Base-by-base conservation (phyloP, 1,140 invertebrate genomes). In the Adelges cooleyi region DNA sequence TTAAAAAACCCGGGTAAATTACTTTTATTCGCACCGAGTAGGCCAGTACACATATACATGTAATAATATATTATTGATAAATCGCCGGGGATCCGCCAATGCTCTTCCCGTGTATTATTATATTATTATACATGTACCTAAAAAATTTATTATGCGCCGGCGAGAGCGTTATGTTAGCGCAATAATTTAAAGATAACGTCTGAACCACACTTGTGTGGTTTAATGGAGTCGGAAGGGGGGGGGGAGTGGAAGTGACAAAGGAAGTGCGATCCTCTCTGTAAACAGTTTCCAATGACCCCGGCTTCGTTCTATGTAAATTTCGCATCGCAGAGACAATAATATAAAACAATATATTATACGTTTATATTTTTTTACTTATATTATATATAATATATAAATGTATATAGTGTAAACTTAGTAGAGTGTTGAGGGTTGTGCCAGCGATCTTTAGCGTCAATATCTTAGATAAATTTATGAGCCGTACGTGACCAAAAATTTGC, bases 121-220 rank as follows among this genome's bases (percentile, higher is more conserved):
- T n/a, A n/a, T n/a, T n/a, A n/a, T n/a, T n/a, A n/a, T n/a, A n/a
- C n/a, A n/a, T n/a, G n/a, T n/a, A 33, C 11, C 29, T 33, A 5
- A 33, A 11, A 11, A 33, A 33, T 33, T 33, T 33, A 33, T 33
- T 33, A 33, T 33, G 11, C 29, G 11, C 5, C 29, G 29, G 29
- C 56, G 25, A 10, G 56, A 42, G 56, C 56, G 56, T 48, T 62
- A 15, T 33, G 13, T 42, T 29, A 1, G 40, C 25, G 56, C 56
- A 62, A 62, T 62, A 62, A 62, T 62, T 62, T 62, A 62, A 46
- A 23, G 54, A 46, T 46, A 62, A 62, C 42, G 54, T 62, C 54
- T 62, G 54, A 15, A 20, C 44, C 54, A 62, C 54, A 18, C 54
- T 46, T 9, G 42, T 62, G 17, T 46, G 13, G 25, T 42, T 6